These are phyloP conservation scores for Pseudococcus longispinus DNA, from an alignment of 2,888 invertebrate genomes.

Conservation along the genomic window DNA sequence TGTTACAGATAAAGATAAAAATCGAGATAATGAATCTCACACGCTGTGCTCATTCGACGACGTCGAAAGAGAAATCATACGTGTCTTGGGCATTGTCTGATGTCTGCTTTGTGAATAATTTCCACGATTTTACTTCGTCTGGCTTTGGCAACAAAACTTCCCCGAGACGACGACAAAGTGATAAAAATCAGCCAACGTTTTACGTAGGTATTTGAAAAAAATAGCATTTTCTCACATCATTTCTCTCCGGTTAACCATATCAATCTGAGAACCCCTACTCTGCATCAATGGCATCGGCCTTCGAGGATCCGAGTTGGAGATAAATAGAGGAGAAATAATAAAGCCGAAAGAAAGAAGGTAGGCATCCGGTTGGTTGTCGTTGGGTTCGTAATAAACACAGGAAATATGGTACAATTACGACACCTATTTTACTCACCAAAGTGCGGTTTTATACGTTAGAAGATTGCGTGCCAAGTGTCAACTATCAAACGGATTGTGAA, in stretches of 20 bases:
- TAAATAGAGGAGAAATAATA: conserved; percentile 49
- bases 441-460: conserved; percentile 43
- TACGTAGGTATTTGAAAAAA: too few species aligned
- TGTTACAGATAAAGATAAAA: neutral
- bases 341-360: conserved; percentile 40
- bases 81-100: neutral
- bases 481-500: conserved; percentile 50
- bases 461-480: conserved; percentile 49
- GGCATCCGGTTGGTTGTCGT: conserved; percentile 51
- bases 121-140: neutral
- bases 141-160: neutral
- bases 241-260: too few species aligned
- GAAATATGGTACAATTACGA: conserved; percentile 56
- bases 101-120: neutral
- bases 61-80: neutral
- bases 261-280: conserved; percentile 46
- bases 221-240: too few species aligned
- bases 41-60: neutral
- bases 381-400: conserved; percentile 52
- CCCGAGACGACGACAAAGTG: neutral
- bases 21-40: neutral
- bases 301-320: conserved; percentile 25
- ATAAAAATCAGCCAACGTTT: neutral
- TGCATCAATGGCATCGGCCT: conserved; percentile 37
- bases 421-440: conserved; percentile 51